A percentile compares a stretch with the other conserved stretches of the same genome.
Conservation (phyloP, 2,888 invertebrate genomes). For the Blera fallax region DNA sequence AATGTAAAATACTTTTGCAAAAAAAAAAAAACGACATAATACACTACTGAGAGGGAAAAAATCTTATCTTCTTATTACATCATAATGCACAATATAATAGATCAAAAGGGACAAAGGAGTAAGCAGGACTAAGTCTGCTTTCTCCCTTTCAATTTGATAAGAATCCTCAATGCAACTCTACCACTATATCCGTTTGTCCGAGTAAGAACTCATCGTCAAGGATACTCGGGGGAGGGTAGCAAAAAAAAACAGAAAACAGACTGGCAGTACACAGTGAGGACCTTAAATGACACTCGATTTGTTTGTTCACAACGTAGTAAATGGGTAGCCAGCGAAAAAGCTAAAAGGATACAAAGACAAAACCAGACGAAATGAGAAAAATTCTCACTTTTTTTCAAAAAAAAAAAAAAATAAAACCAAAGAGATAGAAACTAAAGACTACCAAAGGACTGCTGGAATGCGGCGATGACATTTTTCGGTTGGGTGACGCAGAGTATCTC, state of each 20-base stretch:
- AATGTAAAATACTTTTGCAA: neutral
- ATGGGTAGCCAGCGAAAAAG: slow-evolving; percentile 29
- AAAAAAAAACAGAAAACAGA: neutral
- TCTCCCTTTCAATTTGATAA: neutral
- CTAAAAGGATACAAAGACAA: slow-evolving; percentile 63
- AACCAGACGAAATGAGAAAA: slow-evolving; percentile 19
- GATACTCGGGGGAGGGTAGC: neutral
- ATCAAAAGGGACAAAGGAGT: slow-evolving; percentile 28
- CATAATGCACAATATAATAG: slow-evolving; percentile 28
- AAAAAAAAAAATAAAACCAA: too few relatives aligned
- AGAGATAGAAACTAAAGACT: neutral
- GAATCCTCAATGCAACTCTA: slow-evolving; percentile 1
- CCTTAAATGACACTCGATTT: slow-evolving; percentile 60
- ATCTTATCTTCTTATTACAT: neutral
- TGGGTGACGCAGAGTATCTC: slow-evolving; percentile 9
- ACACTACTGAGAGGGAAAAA: neutral
- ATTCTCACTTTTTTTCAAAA: slow-evolving; percentile 8
- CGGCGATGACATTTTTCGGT: slow-evolving; percentile 54
- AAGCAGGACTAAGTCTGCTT: neutral
- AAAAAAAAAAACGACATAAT: neutral
- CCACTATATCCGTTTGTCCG: slow-evolving; percentile 27
- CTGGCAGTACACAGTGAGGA: slow-evolving; percentile 8
- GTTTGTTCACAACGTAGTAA: slow-evolving; percentile 58
- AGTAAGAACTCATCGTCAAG: neutral
- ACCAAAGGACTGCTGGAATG: slow-evolving; percentile 34